Evolutionary conservation across 2,113 vertebrate species (phyloP), one percentile per base, ranked within the genome.

Genomic region (Arothron firmamentum): DNA sequence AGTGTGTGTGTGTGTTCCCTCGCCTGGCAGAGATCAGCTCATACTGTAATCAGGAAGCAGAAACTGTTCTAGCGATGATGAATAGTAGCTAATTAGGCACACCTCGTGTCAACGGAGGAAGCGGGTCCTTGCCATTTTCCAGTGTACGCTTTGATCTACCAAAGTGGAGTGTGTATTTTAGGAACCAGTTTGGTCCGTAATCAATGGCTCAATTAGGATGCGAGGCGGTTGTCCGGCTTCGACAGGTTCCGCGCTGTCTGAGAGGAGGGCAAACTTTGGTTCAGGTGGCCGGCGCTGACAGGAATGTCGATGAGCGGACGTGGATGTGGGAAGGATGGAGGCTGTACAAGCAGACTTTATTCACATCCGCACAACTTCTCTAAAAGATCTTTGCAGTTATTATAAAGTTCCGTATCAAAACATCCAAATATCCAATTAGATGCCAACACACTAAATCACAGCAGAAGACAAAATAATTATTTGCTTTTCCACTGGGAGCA

Each of bases 211-310:
- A 70, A 71, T 75, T 81, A 76, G 78, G 56, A 38, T 12, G 34
- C 34, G 34, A 38, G 34, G 34, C 34, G 11, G 11, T 38, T 38
- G 8, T 38, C 12, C 2, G 10, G 8, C 34, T 12, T 59, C 55
- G 79, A 75, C 67, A 47, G 28, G 17, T 42, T 72, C 56, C 59
- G 4, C 20, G 34, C 50, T 47, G 56, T 79, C 74, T 81, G 84
- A 90, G 76, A 64, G 88, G 83, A 74, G 50, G 41, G 31, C 41
- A 50, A 66, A 77, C 82, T 78, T 78, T 75, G 75, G 81, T 78
- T 80, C 72, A 82, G 63, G 70, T 83, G 75, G 70, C 75, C 55
- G 53, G 54, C 52, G 59, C 66, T 74, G 76, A 80, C 70, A 57
- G 73, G 55, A 61, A 76, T 67, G 84, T 83, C 78, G 67, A 82